These are phyloP conservation scores for Paramormyrops hopkinsi DNA, from an alignment of 2,797 vertebrate species.

Conservation along the genomic window DNA sequence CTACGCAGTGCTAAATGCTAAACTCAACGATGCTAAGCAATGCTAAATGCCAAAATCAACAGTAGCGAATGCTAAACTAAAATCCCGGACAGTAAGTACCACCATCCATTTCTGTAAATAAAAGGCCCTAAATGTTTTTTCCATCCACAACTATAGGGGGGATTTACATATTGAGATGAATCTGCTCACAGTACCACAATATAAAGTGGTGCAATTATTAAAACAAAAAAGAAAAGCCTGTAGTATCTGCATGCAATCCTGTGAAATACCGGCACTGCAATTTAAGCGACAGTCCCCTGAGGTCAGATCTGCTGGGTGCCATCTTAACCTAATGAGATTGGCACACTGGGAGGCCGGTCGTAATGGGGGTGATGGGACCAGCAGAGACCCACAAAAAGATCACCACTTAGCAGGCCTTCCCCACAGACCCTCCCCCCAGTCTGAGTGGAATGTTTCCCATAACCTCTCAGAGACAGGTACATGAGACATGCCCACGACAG, in stretches of 20 bases:
- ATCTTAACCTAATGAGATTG: conserved; percentile 63
- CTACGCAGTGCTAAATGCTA: not conserved
- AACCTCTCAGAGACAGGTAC: not conserved
- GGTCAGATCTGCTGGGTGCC: conserved; percentile 44
- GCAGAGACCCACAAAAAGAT: conserved; percentile 50
- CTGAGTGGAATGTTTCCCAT: not conserved
- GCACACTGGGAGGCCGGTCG: conserved; percentile 50
- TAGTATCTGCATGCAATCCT: not conserved
- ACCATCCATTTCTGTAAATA: not conserved
- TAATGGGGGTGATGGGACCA: conserved; percentile 62
- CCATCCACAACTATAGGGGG: not conserved
- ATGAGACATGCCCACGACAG: not conserved
- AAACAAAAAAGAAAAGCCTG: not conserved
- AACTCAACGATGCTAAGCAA: not conserved
- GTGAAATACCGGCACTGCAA: not conserved
- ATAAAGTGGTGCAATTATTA: not conserved
- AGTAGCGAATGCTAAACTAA: not conserved
- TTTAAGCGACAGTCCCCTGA: conserved; percentile 25
- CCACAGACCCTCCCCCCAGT: not conserved
- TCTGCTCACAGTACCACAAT: not conserved
- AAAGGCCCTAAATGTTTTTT: not conserved
- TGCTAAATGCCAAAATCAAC: not conserved
- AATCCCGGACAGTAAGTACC: not conserved
- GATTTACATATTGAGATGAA: not conserved
- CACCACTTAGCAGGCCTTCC: conserved; percentile 32